These are phyloP conservation scores for Oryzias woworae DNA, from an alignment of 2,113 vertebrate species.

Conservation along the genomic window DNA sequence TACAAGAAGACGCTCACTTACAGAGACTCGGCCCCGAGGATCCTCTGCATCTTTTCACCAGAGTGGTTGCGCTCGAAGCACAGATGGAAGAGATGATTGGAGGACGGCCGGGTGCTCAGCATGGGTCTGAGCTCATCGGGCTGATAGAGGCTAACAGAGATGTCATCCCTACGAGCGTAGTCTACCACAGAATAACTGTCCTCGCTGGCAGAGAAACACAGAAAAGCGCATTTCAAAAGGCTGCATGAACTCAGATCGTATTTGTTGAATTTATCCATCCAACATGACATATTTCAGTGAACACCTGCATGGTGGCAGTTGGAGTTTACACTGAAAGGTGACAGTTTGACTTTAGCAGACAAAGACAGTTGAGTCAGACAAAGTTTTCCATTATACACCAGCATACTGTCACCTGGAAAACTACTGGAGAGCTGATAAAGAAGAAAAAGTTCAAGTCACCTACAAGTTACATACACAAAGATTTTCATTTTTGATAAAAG, in stretches of 20 bases:
- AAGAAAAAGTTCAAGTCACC: background rate
- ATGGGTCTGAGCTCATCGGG: slow-evolving; percentile 77
- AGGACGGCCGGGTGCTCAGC: slow-evolving; percentile 80
- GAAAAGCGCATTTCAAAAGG: background rate
- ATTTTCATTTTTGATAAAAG: too few species aligned
- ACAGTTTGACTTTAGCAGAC: background rate
- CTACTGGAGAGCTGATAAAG: background rate
- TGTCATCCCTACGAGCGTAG: slow-evolving; percentile 87
- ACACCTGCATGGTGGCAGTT: background rate
- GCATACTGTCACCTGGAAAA: background rate
- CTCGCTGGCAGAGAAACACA: slow-evolving; percentile 75
- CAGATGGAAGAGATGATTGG: slow-evolving; percentile 84
- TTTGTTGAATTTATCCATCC: too few species aligned
- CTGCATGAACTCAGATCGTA: background rate
- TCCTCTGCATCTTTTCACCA: slow-evolving; percentile 83
- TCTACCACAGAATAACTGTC: slow-evolving; percentile 93
- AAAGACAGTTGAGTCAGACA: background rate
- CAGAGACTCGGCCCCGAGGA: slow-evolving; percentile 87
- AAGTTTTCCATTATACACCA: background rate
- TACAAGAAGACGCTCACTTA: slow-evolving; percentile 74
- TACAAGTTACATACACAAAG: too few species aligned
- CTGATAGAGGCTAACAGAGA: slow-evolving; percentile 82
- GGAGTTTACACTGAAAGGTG: background rate
- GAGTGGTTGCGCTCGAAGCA: slow-evolving; percentile 86
- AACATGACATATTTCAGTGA: background rate